phyloP scores from a whole-genome alignment of 2,888 invertebrate species.

The Caenorhabditis drosophilae region DNA sequence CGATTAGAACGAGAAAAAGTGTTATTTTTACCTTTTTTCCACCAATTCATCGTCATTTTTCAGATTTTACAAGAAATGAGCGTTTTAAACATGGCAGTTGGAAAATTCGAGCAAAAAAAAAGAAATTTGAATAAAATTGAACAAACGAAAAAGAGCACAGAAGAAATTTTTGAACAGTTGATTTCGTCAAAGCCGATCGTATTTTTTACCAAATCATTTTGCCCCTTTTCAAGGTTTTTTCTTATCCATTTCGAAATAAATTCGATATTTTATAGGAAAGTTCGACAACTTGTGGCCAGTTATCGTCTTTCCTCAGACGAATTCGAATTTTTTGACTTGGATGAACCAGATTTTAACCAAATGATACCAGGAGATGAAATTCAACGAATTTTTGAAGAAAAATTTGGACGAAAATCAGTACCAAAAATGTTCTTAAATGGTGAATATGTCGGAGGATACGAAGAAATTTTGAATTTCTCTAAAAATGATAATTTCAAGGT shows the following conservation, averaged over 20 bases:
- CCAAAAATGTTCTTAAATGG: slow-evolving; percentile 19
- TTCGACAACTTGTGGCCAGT: slow-evolving; percentile 15
- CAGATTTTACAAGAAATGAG: neutral
- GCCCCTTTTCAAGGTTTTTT: slow-evolving; percentile 8
- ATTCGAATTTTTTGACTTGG: slow-evolving; percentile 22
- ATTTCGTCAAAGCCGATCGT: neutral
- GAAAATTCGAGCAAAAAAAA: slow-evolving; percentile 3
- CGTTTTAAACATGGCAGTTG: neutral
- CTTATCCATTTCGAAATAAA: neutral
- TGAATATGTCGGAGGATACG: slow-evolving; percentile 20
- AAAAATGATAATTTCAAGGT: slow-evolving; percentile 3
- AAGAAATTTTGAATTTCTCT: slow-evolving; percentile 10
- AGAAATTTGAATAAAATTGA: neutral
- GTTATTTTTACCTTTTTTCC: neutral
- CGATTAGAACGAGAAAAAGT: slow-evolving; percentile 7
- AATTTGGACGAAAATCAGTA: slow-evolving; percentile 3
- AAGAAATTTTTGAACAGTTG: slow-evolving; percentile 9
- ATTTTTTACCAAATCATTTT: neutral
- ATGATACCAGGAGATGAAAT: neutral
- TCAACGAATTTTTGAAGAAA: neutral
- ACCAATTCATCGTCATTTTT: neutral
- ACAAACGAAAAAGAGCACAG: neutral
- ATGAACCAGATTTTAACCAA: slow-evolving; percentile 5
- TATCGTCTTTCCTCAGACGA: slow-evolving; percentile 13
- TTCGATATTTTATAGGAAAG: slow-evolving; percentile 19